Percentiles rank a stretch among this genome's conserved stretches.
phyloP scores from a whole-genome alignment of 2,888 invertebrate species.

The Eristalis pertinax region DNA sequence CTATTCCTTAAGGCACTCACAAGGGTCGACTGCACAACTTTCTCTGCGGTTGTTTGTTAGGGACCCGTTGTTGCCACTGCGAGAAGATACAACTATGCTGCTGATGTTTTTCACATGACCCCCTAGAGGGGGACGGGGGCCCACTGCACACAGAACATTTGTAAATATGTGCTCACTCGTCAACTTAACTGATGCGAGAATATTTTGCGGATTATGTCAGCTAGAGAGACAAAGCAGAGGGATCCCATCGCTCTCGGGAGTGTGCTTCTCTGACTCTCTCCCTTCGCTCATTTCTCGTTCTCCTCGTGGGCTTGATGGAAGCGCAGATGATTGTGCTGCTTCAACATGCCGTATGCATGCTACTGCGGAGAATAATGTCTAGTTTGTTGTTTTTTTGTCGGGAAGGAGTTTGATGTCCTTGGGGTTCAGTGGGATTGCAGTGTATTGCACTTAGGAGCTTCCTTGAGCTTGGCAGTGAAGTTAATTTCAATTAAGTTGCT shows the following conservation, averaged over 20 bases:
- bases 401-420: not conserved
- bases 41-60: slow-evolving; percentile 66
- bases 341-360: not conserved
- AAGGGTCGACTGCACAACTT: slow-evolving; percentile 56
- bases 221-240: slow-evolving; percentile 55
- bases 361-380: slow-evolving; percentile 1
- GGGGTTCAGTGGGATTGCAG: not conserved
- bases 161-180: slow-evolving; percentile 64
- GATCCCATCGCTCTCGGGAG: slow-evolving; percentile 19
- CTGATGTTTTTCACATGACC: slow-evolving; percentile 50
- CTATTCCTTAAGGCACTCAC: slow-evolving; percentile 62
- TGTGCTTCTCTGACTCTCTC: slow-evolving; percentile 3
- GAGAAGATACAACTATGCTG: not conserved
- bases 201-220: slow-evolving; percentile 70
- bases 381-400: not conserved
- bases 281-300: not conserved
- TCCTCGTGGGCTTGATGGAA: slow-evolving; percentile 1
- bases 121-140: slow-evolving; percentile 34
- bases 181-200: slow-evolving; percentile 71
- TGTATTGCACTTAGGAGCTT: slow-evolving; percentile 47
- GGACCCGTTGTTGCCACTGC: not conserved
- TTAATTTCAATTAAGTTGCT: slow-evolving; percentile 44
- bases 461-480: slow-evolving; percentile 53
- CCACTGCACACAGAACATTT: slow-evolving; percentile 40
- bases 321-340: slow-evolving; percentile 25